phyloP scores from a whole-genome alignment of 2,797 vertebrate genomes.

The Acanthis flammea region DNA sequence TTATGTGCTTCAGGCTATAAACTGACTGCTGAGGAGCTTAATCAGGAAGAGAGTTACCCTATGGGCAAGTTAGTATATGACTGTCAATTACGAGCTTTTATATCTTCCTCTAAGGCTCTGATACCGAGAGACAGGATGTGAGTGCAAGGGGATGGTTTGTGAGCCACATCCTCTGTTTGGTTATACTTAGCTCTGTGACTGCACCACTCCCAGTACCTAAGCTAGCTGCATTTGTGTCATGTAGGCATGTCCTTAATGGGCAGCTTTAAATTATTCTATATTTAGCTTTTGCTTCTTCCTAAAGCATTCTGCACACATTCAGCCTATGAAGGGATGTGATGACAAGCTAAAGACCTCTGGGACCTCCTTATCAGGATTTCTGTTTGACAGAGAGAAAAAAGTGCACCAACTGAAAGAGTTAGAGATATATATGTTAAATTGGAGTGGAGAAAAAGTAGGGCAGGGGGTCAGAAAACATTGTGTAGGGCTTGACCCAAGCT shows the following conservation, averaged over 20 bases:
- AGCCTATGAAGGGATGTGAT: neutral
- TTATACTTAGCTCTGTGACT: conserved; percentile 45
- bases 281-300: conserved; percentile 48
- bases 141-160: neutral
- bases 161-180: conserved; percentile 33
- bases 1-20: neutral
- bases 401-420: neutral
- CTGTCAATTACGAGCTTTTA: neutral
- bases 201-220: neutral
- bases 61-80: neutral
- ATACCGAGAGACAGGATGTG: conserved; percentile 29
- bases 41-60: conserved; percentile 9
- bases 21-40: neutral
- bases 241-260: conserved; percentile 50
- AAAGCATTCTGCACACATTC: neutral
- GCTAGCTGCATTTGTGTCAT: conserved; percentile 8
- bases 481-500: conserved; percentile 7
- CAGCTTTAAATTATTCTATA: conserved; percentile 43
- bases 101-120: conserved; percentile 21
- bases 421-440: neutral
- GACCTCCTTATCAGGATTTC: conserved; percentile 30
- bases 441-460: conserved; percentile 13
- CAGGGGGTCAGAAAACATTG: conserved; percentile 34
- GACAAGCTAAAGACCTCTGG: conserved; percentile 4
- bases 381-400: neutral